These are phyloP conservation scores for Scomber japonicus DNA, from an alignment of 2,113 vertebrate genomes.

Conservation along the genomic window DNA sequence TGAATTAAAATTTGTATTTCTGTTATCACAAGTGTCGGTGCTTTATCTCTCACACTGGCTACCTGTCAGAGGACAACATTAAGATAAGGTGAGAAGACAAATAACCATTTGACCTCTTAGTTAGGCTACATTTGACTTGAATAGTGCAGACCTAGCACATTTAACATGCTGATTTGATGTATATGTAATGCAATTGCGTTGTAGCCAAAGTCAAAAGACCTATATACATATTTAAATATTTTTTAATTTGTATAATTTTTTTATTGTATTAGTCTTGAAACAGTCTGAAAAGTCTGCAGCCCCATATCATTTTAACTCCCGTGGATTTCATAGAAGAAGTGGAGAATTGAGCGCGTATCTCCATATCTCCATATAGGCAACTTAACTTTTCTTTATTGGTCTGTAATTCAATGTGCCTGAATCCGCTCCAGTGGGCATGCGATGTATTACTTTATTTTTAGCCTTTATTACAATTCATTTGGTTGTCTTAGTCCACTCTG, in stretches of 20 bases:
- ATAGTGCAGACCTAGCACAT: neutral
- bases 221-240: too few relatives aligned
- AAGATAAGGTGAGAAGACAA: neutral
- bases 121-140: neutral
- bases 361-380: neutral
- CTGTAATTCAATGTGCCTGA: neutral
- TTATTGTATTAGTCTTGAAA: too few relatives aligned
- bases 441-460: neutral
- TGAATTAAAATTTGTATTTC: neutral
- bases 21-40: neutral
- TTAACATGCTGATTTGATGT: neutral
- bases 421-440: too few relatives aligned
- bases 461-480: neutral
- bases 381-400: neutral
- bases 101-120: neutral
- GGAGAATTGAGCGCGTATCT: too few relatives aligned
- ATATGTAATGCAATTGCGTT: neutral
- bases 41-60: neutral
- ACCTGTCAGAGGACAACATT: conserved; percentile 11
- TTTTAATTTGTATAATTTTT: neutral
- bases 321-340: too few relatives aligned
- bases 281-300: too few relatives aligned
- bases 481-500: neutral
- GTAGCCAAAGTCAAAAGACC: neutral
- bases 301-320: too few relatives aligned